These are phyloP conservation scores for Streptopelia turtur DNA, from an alignment of 2,797 vertebrate species.

Conservation along the genomic window DNA sequence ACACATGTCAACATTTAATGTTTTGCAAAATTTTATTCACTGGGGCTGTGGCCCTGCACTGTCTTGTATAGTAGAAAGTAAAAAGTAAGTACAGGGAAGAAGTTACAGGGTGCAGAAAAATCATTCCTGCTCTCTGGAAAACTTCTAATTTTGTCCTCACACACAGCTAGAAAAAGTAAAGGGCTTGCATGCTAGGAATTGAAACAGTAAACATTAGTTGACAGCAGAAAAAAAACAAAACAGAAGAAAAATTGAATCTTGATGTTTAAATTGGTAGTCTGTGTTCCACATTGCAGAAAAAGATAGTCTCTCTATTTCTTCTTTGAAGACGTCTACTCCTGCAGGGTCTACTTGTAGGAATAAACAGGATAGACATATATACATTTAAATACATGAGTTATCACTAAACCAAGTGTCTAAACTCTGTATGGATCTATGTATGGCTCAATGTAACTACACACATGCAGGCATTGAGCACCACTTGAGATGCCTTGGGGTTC, in stretches of 20 bases:
- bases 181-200: background rate
- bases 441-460: background rate
- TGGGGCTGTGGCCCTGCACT: background rate
- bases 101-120: background rate
- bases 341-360: background rate
- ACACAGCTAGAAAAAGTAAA: conserved; percentile 6
- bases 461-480: background rate
- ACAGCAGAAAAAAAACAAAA: background rate
- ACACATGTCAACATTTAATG: background rate
- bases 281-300: background rate
- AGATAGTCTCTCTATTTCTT: background rate
- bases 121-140: background rate
- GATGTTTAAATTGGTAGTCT: background rate
- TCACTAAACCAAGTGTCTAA: background rate
- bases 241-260: background rate
- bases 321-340: background rate
- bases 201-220: background rate
- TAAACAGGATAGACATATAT: background rate
- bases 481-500: background rate
- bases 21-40: background rate
- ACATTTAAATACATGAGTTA: background rate
- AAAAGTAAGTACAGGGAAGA: background rate
- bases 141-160: background rate
- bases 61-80: background rate
- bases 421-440: background rate